These are phyloP conservation scores for Buceros bicornis DNA, from an alignment of 2,797 vertebrate species.

Conservation along the genomic window DNA sequence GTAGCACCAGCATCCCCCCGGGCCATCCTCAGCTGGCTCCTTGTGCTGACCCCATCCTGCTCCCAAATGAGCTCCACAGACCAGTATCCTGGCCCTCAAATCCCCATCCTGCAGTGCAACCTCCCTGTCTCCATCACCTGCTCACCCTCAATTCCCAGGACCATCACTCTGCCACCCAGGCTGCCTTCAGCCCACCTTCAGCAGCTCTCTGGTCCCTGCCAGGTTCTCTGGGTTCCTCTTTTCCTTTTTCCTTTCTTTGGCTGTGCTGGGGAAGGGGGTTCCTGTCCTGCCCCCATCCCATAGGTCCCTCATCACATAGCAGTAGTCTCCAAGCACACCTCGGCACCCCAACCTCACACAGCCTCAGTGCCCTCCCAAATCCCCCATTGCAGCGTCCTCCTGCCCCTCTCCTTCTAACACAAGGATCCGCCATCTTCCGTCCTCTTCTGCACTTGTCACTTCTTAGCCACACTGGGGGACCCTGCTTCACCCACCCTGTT, in stretches of 20 bases:
- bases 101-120: neutral
- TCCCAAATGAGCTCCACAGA: neutral
- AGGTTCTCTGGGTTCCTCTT: neutral
- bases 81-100: neutral
- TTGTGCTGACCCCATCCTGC: neutral
- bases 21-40: neutral
- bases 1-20: neutral
- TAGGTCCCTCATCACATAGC: neutral
- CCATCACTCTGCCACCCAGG: neutral
- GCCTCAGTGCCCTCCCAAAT: neutral
- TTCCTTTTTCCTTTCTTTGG: neutral
- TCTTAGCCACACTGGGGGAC: neutral
- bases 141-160: neutral
- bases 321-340: neutral
- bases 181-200: neutral
- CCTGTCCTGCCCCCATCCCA: neutral
- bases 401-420: neutral
- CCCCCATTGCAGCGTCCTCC: neutral
- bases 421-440: neutral
- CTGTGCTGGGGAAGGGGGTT: neutral
- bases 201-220: neutral
- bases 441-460: neutral
- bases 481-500: neutral
- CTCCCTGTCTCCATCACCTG: neutral
- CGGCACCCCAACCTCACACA: rapidly evolving